phyloP scores from a whole-genome alignment of 2,888 invertebrate species.

The Sesamia inferens region DNA sequence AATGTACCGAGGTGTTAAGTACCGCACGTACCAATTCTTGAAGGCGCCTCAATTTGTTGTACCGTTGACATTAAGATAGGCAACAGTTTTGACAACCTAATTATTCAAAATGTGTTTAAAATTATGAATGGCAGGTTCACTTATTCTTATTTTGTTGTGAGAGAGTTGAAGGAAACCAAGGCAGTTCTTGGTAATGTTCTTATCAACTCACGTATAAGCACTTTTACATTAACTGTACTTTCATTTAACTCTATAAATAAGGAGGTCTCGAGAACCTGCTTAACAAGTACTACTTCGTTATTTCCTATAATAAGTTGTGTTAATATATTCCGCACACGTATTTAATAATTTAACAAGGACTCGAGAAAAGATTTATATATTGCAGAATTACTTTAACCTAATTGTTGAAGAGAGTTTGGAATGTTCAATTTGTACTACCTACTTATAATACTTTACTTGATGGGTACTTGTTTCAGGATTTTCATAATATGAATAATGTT shows the following conservation, averaged over 20 bases:
- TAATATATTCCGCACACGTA: conserved; percentile 56
- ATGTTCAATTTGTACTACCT: conserved; percentile 28
- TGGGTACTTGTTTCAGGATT: conserved; percentile 5
- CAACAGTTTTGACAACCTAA: neutral
- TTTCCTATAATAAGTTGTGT: conserved; percentile 48
- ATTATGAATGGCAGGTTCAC: neutral
- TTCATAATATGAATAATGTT: neutral
- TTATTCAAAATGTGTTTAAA: neutral
- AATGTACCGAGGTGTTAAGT: conserved; percentile 1
- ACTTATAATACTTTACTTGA: conserved; percentile 8
- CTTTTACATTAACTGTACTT: conserved; percentile 26
- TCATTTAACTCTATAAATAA: conserved; percentile 42
- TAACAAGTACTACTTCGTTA: conserved; percentile 45
- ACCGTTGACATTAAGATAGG: neutral
- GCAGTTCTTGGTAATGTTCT: neutral
- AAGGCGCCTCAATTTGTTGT: neutral
- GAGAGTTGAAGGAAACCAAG: neutral
- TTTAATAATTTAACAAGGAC: conserved; percentile 59
- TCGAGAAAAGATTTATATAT: conserved; percentile 56
- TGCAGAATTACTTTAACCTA: conserved; percentile 49
- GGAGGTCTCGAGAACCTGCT: conserved; percentile 31
- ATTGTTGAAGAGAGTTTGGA: conserved; percentile 37
- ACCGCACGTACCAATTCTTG: neutral
- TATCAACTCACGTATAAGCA: conserved; percentile 11
- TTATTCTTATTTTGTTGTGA: conserved; percentile 3